Evolutionary conservation across 2,888 invertebrate species (phyloP), one percentile per base, ranked within the genome.

Genomic region (Tachystola acroxantha): DNA sequence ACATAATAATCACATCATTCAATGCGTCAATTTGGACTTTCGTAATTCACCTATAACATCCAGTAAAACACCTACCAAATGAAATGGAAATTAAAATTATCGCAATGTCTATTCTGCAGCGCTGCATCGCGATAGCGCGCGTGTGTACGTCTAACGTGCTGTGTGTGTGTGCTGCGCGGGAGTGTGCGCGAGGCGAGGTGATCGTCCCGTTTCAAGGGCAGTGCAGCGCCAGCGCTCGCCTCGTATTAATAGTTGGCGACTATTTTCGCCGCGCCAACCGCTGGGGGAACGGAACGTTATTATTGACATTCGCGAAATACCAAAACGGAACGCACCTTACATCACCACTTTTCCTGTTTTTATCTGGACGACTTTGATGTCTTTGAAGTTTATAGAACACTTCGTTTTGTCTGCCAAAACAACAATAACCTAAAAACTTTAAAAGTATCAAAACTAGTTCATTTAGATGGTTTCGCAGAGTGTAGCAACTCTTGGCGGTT

Each of bases 201-300:
- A 86, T 79, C 82, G 85, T 52, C 80, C 85, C 76, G 73, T 65
- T 82, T 86, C 85, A 86, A 86, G 85, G 85, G 84, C 85, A 78
- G 57, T 84, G 85, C 85, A 84, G 74, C 68, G 63, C 80, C 78
- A 79, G 80, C 76, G 80, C 73, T 75, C 74, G 69, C 65, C 64
- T 64, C 61, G 67, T 84, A 84, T 85, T 80, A 82, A 85, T 85
- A 85, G 85, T 79, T 75, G 73, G 71, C 71, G 76, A 84, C 82
- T 86, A 86, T 85, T 85, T 82, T 80, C 76, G 80, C 82, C 66
- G 64, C 75, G 67, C 66, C 68, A 68, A 64, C 66, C 64, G 64
- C 73, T 65, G 70, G 74, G 74, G 76, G 76, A 80, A 76, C 74
- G 74, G 71, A 72, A 72, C 79, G 76, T 77, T 81, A 81, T 78